Percentiles rank a stretch among this genome's conserved stretches.
These are phyloP conservation scores for Clarias gariepinus DNA, from an alignment of 2,113 vertebrate genomes.

Conservation along the genomic window DNA sequence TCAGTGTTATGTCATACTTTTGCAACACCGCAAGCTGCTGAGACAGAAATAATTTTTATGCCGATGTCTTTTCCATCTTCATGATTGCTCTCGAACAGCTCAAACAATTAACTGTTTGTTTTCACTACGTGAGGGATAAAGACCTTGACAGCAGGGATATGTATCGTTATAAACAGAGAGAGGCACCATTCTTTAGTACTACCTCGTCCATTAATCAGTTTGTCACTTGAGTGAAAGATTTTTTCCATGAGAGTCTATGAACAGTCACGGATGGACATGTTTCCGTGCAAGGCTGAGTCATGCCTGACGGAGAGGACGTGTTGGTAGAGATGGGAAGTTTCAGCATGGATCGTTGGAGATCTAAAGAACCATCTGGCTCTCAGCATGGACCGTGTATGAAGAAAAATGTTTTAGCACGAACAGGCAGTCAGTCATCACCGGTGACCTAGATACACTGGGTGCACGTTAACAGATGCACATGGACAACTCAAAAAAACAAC, in stretches of 20 bases:
- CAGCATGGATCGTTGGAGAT: constrained; percentile 19
- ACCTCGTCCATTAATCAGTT: neutral
- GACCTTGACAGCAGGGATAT: neutral
- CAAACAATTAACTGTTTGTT: neutral
- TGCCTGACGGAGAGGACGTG: neutral
- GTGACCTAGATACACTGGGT: neutral
- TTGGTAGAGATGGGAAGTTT: neutral
- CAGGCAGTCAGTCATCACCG: neutral
- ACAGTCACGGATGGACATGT: too few species aligned
- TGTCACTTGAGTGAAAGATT: neutral
- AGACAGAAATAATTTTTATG: neutral
- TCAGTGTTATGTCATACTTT: neutral
- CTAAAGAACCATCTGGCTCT: constrained; percentile 25
- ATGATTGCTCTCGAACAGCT: neutral
- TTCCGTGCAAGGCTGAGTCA: neutral
- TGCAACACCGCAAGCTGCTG: neutral
- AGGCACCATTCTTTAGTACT: neutral
- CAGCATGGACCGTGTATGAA: neutral
- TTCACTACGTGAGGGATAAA: neutral
- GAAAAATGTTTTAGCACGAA: neutral
- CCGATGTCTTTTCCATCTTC: neutral
- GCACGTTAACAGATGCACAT: neutral
- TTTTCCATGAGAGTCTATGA: neutral
- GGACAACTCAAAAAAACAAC: neutral
- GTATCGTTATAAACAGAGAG: neutral